Conservation (phyloP, 2,113 vertebrate genomes). For the Phoxinus phoxinus region DNA sequence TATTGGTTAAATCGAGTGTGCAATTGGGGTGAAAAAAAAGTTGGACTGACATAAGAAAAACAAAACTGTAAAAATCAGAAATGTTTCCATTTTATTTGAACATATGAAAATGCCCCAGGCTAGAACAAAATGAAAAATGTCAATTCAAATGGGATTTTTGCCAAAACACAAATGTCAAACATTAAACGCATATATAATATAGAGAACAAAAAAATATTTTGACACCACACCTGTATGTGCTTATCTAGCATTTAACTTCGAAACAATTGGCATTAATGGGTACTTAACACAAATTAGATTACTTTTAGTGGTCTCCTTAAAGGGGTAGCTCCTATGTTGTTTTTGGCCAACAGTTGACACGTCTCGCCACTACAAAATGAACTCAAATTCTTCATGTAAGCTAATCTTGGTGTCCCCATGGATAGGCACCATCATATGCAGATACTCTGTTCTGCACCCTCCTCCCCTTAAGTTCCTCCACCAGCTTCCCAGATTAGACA, state of each 20-base stretch:
- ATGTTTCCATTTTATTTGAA: too few species aligned
- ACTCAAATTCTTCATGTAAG: background rate
- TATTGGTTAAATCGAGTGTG: too few species aligned
- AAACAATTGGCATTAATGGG: background rate
- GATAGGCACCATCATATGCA: slow-evolving; percentile 79
- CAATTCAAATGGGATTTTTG: too few species aligned
- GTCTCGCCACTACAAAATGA: background rate
- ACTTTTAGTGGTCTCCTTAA: background rate
- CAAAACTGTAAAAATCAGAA: too few species aligned
- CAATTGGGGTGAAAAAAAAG: too few species aligned
- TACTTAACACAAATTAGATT: background rate
- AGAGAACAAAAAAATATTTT: background rate
- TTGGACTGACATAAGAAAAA: too few species aligned
- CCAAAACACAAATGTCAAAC: too few species aligned
- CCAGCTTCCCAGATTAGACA: slow-evolving; percentile 74
- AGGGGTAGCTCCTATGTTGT: background rate
- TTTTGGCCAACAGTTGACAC: background rate
- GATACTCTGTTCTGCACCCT: slow-evolving; percentile 73
- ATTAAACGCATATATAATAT: too few species aligned
- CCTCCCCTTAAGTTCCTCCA: slow-evolving; percentile 70
- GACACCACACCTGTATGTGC: background rate
- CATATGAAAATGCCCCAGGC: too few species aligned
- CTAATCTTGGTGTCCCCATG: slow-evolving; percentile 63
- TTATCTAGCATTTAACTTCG: background rate
- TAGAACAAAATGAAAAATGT: too few species aligned